These are phyloP conservation scores for Pemphigus obesinymphae DNA, from an alignment of 1,140 invertebrate species.

Conservation along the genomic window DNA sequence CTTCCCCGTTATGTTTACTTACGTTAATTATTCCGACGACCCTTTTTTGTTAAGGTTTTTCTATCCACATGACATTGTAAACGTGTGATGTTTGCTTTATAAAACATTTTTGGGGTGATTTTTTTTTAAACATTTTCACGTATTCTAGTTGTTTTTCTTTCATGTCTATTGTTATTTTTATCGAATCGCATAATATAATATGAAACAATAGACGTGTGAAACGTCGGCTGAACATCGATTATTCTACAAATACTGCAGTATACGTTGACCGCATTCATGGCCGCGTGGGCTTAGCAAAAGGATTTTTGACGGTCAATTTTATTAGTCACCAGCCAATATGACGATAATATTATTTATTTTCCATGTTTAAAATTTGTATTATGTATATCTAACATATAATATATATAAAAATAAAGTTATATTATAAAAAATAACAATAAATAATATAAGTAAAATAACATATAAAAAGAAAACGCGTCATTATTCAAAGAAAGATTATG, in stretches of 20 bases:
- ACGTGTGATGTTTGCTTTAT: too few relatives aligned
- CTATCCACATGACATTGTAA: too few relatives aligned
- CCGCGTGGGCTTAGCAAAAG: not conserved
- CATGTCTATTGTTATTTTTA: not conserved
- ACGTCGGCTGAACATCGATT: not conserved
- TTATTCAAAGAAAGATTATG: too few relatives aligned
- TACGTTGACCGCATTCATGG: too few relatives aligned
- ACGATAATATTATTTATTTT: not conserved
- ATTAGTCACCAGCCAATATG: not conserved
- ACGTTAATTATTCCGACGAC: not conserved
- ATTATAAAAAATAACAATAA: too few relatives aligned
- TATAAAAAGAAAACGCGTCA: too few relatives aligned
- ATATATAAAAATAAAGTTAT: too few relatives aligned
- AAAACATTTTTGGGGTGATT: too few relatives aligned
- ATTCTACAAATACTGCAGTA: not conserved
- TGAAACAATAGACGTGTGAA: not conserved
- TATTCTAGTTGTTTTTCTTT: not conserved
- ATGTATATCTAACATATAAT: too few relatives aligned
- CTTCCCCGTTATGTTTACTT: not conserved
- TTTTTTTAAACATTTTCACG: too few relatives aligned
- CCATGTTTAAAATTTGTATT: not conserved
- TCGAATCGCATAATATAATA: not conserved
- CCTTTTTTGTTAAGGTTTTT: not conserved
- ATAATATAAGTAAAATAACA: too few relatives aligned
- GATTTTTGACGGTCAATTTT: not conserved